Percentiles rank a stretch among this genome's conserved stretches.
These are phyloP conservation scores for Mycteria americana DNA, from an alignment of 2,797 vertebrate genomes.

Conservation along the genomic window DNA sequence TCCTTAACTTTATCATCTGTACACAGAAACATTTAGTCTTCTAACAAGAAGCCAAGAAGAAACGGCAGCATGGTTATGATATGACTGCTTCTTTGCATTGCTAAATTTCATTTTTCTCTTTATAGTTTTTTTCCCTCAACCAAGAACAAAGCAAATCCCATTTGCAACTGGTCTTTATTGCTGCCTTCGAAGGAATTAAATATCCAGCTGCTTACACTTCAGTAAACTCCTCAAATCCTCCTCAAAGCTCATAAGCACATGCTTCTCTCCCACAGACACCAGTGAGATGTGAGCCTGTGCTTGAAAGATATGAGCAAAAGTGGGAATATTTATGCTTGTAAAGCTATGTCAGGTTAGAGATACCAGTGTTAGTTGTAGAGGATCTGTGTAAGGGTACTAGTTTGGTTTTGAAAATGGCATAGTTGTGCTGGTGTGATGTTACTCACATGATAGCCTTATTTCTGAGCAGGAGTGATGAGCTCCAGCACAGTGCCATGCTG, in stretches of 20 bases:
- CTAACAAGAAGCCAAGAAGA: background rate
- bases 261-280: background rate
- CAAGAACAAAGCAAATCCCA: constrained; percentile 27
- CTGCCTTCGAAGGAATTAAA: constrained; percentile 10
- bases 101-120: background rate
- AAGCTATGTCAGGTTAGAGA: background rate
- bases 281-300: background rate
- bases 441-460: background rate
- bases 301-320: background rate
- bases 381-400: background rate
- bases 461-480: background rate
- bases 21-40: background rate
- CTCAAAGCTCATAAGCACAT: background rate
- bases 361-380: background rate
- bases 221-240: background rate
- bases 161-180: background rate
- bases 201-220: background rate
- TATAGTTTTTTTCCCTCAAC: background rate
- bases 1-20: background rate
- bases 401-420: background rate
- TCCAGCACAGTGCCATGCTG: background rate
- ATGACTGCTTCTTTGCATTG: background rate
- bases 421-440: background rate
- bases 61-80: background rate
- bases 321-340: background rate